Conservation (phyloP, 2,888 invertebrate species). For the Chymomyza procnemis region DNA sequence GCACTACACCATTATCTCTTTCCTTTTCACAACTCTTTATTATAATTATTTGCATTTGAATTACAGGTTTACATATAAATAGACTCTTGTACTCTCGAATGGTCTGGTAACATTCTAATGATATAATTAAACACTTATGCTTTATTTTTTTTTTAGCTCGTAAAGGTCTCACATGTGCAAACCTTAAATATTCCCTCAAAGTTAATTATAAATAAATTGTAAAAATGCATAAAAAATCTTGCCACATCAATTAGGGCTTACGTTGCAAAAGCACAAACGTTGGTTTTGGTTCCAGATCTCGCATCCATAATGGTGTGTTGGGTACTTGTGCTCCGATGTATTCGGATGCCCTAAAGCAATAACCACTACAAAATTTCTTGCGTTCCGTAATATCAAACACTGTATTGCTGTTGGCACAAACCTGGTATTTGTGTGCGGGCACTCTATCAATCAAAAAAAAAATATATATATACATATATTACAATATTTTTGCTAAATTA, state of each 20-base stretch:
- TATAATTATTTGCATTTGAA: too few relatives aligned
- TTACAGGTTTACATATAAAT: too few relatives aligned
- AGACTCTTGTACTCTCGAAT: too few relatives aligned
- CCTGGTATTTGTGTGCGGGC: constrained; percentile 88
- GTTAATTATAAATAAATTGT: constrained; percentile 28
- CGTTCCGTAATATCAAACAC: constrained; percentile 92
- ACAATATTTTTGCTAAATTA: background rate
- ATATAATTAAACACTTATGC: constrained; percentile 48
- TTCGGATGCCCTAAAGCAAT: constrained; percentile 89
- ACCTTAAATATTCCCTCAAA: constrained; percentile 23
- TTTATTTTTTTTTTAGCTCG: background rate
- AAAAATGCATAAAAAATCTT: constrained; percentile 34
- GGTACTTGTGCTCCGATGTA: constrained; percentile 89
- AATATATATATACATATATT: too few relatives aligned
- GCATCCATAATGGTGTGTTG: constrained; percentile 90
- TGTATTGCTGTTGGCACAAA: constrained; percentile 88
- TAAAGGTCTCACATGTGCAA: constrained; percentile 6
- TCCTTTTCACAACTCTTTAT: too few relatives aligned
- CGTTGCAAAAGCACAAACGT: constrained; percentile 81
- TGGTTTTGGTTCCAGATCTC: constrained; percentile 84
- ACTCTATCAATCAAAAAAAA: constrained; percentile 75
- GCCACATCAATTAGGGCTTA: too few relatives aligned
- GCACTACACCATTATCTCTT: too few relatives aligned
- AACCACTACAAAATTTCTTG: constrained; percentile 91
- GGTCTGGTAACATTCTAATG: constrained; percentile 76